These are phyloP conservation scores for Barbus barbus DNA, from an alignment of 2,113 vertebrate species.

Conservation along the genomic window DNA sequence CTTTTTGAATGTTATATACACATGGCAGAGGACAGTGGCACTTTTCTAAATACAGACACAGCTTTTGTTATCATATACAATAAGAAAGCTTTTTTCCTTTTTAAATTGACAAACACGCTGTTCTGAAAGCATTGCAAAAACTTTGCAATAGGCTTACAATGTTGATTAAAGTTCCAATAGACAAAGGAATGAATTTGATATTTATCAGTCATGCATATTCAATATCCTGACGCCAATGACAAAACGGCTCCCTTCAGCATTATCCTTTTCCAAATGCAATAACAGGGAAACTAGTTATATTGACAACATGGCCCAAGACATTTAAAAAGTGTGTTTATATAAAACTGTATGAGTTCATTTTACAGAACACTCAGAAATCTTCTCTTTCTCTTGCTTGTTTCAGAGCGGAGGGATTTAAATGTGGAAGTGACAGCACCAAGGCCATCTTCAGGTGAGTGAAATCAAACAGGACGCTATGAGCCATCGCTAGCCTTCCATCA, in stretches of 20 bases:
- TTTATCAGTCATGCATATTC: not conserved
- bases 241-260: not conserved
- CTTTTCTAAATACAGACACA: too few relatives aligned
- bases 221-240: not conserved
- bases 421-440: constrained; percentile 88
- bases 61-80: not conserved
- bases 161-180: not conserved
- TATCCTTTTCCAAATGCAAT: not conserved
- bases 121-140: not conserved
- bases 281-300: not conserved
- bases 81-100: not conserved
- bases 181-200: not conserved
- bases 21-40: too few relatives aligned
- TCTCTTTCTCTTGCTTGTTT: not conserved
- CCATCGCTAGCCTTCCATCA: not conserved
- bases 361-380: not conserved
- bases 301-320: not conserved
- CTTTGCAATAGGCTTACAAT: not conserved
- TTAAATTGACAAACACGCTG: not conserved
- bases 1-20: too few relatives aligned
- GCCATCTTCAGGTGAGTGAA: constrained; percentile 85
- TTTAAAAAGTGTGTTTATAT: not conserved
- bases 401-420: constrained; percentile 87
- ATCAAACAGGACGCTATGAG: not conserved
- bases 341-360: not conserved